phyloP scores from a whole-genome alignment of 2,888 invertebrate species.

The Schrankia costaestrigalis region DNA sequence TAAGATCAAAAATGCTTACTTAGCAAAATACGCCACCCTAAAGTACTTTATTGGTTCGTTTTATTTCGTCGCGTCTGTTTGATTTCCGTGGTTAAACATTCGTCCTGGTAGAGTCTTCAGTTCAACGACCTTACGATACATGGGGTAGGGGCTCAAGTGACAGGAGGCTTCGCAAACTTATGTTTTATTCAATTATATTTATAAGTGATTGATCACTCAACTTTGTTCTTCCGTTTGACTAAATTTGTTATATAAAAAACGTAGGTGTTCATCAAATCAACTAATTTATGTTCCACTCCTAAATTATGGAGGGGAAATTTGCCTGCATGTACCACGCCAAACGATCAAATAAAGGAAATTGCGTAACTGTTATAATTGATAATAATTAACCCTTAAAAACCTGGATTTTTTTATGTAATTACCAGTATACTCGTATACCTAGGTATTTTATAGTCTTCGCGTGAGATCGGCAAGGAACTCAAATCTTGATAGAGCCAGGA shows the following conservation, averaged over 20 bases:
- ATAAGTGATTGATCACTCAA: constrained; percentile 7
- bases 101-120: background rate
- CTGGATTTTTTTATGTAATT: too few relatives aligned
- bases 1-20: constrained; percentile 3
- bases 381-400: too few relatives aligned
- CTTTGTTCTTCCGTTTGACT: background rate
- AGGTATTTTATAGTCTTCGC: too few relatives aligned
- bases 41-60: background rate
- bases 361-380: too few relatives aligned
- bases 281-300: too few relatives aligned
- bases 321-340: too few relatives aligned
- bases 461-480: too few relatives aligned
- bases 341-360: too few relatives aligned
- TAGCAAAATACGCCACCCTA: background rate
- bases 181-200: constrained; percentile 16
- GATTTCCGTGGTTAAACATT: background rate
- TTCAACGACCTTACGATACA: constrained; percentile 8
- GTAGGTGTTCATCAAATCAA: too few relatives aligned
- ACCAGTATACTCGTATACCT: too few relatives aligned
- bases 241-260: background rate
- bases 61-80: constrained; percentile 1
- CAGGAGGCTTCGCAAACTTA: constrained; percentile 10
- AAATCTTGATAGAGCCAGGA: too few relatives aligned
- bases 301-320: too few relatives aligned
- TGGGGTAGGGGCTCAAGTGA: background rate